Evolutionary conservation across 2,888 invertebrate species (phyloP).

Genomic region (Megastigmus dorsalis): DNA sequence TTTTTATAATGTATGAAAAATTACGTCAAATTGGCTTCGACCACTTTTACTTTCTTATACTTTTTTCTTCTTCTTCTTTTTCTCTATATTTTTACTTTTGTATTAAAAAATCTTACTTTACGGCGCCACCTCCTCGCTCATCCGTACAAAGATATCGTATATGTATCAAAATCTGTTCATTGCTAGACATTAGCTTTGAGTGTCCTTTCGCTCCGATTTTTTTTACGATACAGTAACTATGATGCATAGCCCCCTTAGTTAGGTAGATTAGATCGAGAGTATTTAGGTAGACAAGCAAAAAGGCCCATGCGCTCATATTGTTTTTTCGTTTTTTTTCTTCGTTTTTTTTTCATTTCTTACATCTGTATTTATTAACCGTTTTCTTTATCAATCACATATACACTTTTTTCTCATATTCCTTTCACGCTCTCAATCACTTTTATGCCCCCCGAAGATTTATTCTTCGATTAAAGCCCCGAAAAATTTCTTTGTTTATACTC

Average conservation of each 20-base stretch:
- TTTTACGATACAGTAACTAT: slow-evolving; percentile 57
- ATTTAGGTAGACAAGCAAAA: slow-evolving; percentile 64
- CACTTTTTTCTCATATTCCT: neutral
- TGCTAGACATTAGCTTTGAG: slow-evolving; percentile 45
- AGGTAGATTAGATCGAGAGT: slow-evolving; percentile 64
- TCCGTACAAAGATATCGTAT: slow-evolving; percentile 26
- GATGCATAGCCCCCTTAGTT: slow-evolving; percentile 65
- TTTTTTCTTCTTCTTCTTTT: too few relatives aligned
- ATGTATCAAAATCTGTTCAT: slow-evolving; percentile 49
- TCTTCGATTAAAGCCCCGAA: slow-evolving; percentile 61
- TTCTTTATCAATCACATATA: slow-evolving; percentile 42
- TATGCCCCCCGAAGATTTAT: slow-evolving; percentile 11
- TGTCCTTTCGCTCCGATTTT: slow-evolving; percentile 10
- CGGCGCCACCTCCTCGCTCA: slow-evolving; percentile 3
- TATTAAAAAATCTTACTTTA: slow-evolving; percentile 33
- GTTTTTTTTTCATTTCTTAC: too few relatives aligned
- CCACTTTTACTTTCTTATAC: slow-evolving; percentile 26
- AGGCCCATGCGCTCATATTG: slow-evolving; percentile 59
- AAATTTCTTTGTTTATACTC: slow-evolving; percentile 48
- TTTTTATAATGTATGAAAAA: slow-evolving; percentile 34
- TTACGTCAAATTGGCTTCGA: neutral
- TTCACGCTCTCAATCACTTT: slow-evolving; percentile 50
- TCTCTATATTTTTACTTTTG: too few relatives aligned
- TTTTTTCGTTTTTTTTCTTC: slow-evolving; percentile 11
- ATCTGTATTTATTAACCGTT: too few relatives aligned